Percentiles rank a stretch among this genome's conserved stretches.
Conservation (phyloP, 1,140 invertebrate species). For the Procambarus virginalis region DNA sequence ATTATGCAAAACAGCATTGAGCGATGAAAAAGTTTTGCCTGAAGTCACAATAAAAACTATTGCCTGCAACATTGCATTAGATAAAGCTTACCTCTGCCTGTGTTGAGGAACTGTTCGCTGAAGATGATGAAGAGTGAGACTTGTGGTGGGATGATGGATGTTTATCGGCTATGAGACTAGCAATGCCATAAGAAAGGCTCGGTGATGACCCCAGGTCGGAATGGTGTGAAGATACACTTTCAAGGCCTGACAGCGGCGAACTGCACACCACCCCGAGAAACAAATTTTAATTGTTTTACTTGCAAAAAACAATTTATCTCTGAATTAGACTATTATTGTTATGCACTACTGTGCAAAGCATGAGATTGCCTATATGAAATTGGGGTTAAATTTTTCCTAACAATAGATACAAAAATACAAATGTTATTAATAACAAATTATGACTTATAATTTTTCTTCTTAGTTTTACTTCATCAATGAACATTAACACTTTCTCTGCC, state of each 20-base stretch:
- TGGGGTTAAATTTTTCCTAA: too few relatives aligned
- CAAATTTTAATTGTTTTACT: neutral
- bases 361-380: too few relatives aligned
- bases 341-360: too few relatives aligned
- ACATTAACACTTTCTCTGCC: too few relatives aligned
- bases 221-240: slow-evolving; percentile 45
- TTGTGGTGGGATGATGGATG: slow-evolving; percentile 53
- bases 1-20: neutral
- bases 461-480: too few relatives aligned
- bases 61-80: too few relatives aligned
- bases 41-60: neutral
- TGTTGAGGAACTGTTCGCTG: slow-evolving; percentile 47
- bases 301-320: too few relatives aligned
- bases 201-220: slow-evolving; percentile 44
- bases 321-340: too few relatives aligned
- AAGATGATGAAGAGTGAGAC: slow-evolving; percentile 43
- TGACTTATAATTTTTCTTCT: too few relatives aligned
- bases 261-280: neutral
- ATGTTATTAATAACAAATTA: too few relatives aligned
- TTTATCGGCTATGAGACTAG: slow-evolving; percentile 69
- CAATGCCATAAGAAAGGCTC: slow-evolving; percentile 68
- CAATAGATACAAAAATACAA: too few relatives aligned
- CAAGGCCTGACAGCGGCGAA: slow-evolving; percentile 26
- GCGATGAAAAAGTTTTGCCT: neutral
- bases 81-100: slow-evolving; percentile 53